A percentile compares a stretch with the other conserved stretches of the same genome.
phyloP scores from a whole-genome alignment of 1,140 invertebrate genomes.

The Pseudomyrmex flavicornis region DNA sequence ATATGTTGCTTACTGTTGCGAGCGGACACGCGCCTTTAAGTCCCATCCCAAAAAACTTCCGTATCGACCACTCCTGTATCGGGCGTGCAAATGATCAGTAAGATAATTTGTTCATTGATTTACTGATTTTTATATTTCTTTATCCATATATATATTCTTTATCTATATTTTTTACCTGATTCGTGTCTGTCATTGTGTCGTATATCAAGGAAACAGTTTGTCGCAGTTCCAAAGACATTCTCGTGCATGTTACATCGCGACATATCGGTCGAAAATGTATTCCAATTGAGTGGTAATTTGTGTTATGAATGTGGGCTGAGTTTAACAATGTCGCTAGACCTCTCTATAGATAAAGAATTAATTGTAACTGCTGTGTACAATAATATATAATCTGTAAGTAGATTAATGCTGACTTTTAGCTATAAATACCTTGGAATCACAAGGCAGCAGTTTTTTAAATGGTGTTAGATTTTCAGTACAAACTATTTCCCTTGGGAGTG shows the following conservation, averaged over 20 bases:
- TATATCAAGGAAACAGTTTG: conserved; percentile 95
- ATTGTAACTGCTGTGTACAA: conserved; percentile 11
- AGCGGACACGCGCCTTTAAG: conserved; percentile 92
- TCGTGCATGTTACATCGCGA: conserved; percentile 87
- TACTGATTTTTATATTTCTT: too few species aligned
- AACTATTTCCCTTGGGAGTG: conserved; percentile 96
- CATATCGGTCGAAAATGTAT: conserved; percentile 94
- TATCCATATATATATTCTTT: too few species aligned
- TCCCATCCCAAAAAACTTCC: conserved; percentile 94
- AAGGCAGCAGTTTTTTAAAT: conserved; percentile 98
- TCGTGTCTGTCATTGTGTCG: conserved; percentile 87
- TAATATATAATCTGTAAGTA: neutral
- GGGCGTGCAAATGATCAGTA: neutral
- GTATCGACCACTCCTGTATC: conserved; percentile 92
- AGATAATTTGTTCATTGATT: neutral
- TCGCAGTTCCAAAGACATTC: conserved; percentile 90
- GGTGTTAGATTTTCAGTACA: conserved; percentile 99
- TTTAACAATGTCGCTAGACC: conserved; percentile 96
- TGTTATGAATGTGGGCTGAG: conserved; percentile 95
- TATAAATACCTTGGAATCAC: conserved; percentile 89
- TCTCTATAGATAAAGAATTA: conserved; percentile 84
- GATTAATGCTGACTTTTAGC: too few species aligned
- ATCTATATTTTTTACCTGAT: conserved; percentile 73
- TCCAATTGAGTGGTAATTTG: conserved; percentile 96
- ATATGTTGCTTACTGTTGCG: conserved; percentile 91